Base-by-base conservation (phyloP, 2,113 vertebrate species). In the Seriola rivoliana region DNA sequence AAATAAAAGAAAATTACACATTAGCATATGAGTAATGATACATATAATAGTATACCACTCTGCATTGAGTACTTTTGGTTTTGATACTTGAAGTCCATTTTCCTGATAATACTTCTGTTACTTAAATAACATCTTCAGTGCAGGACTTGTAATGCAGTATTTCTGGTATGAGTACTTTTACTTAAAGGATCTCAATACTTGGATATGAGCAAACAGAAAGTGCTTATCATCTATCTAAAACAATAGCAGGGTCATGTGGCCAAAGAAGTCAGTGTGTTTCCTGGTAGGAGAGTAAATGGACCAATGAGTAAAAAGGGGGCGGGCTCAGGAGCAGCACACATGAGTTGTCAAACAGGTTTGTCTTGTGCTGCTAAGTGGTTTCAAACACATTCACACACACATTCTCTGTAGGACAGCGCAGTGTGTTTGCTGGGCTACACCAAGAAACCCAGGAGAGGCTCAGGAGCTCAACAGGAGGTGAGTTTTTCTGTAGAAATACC, bases 271-370 rank as follows among this genome's bases (percentile, higher is more conserved):
- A 7, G 21, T 44, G 34, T 36, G 16, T 54, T 89, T 91, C 86
- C 89, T 90, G 77, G 44, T 67, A 36, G 42, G 38, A 46, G 21
- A 63, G 17, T 46, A 65, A 77, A 55, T 70, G 89, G 91, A 17
- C 88, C 82, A 88, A 84, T 85, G 67, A 36, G 69, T 1, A 32
- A 19, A 42, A 58, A 65, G 54, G 88, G 79, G 90, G 89, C 80
- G 80, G 92, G 50, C 59, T 77, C 62, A 83, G 57, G 63, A 81
- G 29, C 48, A 44, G 75, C 78, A 58, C 80, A 62, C 70, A 59
- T 54, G 75, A 87, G 87, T 89, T 90, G 90, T 94, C 84, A 90
- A 80, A 94, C 95, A 93, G 92, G 95, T 95, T 94, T 70, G 73
- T 75, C 90, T 81, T 82, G 75, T 66, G 80, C 78, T 63, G 65